Base-by-base conservation (phyloP, 2,797 vertebrate species). In the Gymnodraco acuticeps region DNA sequence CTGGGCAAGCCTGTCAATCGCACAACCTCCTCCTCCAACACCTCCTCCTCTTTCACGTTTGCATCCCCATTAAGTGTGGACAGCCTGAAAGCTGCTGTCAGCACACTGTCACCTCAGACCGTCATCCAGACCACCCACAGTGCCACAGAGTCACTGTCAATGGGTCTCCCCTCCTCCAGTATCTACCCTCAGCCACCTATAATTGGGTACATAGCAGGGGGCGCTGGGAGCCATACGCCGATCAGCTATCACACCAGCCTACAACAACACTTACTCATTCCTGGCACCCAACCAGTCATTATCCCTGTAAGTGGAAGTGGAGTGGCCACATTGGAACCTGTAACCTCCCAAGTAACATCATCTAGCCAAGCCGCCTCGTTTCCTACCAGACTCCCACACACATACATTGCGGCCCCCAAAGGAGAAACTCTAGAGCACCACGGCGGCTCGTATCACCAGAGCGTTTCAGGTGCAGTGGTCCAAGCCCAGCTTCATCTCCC, bases 401-500 rank as follows among this genome's bases (percentile, higher is more conserved):
- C 97, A 0, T 98, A 97, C 10, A 95, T 97, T 83, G 95, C 96
- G 72, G 95, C 96, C 79, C 95, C 95, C 74, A 99, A 98, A 93
- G 96, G 93, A n/a, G 97, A 99, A 87, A 92, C 92, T 87, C 96
- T 96, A 86, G 95, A 94, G 20, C 41, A 90, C 89, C 0, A 91
- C 92, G 0, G 95, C 91, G 75, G 91, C 94, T 0, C 92, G 79
- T 92, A 82, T 68, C 87, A 87, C 60, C 89, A 87, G 51, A 67
- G 75, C 54, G 5, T 89, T 78, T 80, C 97, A 94, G 87, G 86
- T 12, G 73, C 95, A 46, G 94, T 97, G 89, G 95, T 98, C 85
- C 98, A 97, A 93, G 96, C 97, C 14, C 98, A 99, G 92, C 95
- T 99, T 79, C 98, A 98, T 89, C 95, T 99, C 80, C 98, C 98